Percentiles rank a stretch among this genome's conserved stretches.
phyloP scores from a whole-genome alignment of 2,113 vertebrate genomes.

The Atrichornis clamosus region DNA sequence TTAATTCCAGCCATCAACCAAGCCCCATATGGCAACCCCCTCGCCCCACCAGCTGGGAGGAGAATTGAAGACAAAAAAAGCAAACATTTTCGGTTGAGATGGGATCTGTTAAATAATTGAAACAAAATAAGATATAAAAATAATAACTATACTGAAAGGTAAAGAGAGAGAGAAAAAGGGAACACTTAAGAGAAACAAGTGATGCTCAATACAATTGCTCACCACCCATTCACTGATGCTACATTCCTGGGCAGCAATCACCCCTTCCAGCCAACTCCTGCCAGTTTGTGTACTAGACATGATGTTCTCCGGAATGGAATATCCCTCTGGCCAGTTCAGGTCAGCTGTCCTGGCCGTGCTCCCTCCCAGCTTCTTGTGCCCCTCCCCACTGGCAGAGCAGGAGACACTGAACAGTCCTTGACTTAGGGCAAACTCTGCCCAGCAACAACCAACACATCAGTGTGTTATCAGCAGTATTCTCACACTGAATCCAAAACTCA shows the following conservation, averaged over 20 bases:
- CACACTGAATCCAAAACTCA: background rate
- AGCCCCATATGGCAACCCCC: rapidly evolving
- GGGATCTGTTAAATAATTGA: background rate
- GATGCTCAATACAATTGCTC: background rate
- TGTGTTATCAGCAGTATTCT: background rate
- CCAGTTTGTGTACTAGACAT: background rate
- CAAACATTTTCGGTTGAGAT: background rate
- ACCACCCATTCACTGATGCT: background rate
- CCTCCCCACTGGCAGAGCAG: background rate
- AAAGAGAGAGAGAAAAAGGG: background rate
- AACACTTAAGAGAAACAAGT: rapidly evolving
- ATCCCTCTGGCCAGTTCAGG: background rate
- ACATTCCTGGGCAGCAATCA: background rate
- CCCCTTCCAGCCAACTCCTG: background rate
- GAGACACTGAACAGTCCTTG: background rate
- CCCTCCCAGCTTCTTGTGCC: background rate
- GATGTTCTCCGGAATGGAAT: background rate
- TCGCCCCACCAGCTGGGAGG: rapidly evolving
- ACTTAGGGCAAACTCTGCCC: background rate
- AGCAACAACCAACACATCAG: background rate
- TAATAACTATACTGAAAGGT: background rate
- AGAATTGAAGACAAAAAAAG: background rate
- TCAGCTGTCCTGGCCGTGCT: background rate
- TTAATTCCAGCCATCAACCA: background rate
- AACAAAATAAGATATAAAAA: background rate